Conservation (phyloP, 2,113 vertebrate species). For the Microtus montanus region DNA sequence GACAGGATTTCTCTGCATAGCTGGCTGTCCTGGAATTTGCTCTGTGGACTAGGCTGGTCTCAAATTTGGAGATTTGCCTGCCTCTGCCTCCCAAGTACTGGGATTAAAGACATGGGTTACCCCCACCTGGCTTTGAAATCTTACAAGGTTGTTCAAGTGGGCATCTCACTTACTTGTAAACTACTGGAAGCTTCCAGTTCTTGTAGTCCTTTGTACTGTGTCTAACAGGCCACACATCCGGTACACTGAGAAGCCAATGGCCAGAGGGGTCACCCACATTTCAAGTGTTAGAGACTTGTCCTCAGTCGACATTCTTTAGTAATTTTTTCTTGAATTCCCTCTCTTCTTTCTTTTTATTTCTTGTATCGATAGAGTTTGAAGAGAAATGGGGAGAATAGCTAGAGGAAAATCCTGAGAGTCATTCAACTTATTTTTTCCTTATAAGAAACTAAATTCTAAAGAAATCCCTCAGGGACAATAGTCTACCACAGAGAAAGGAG, state of each 20-base stretch:
- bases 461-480: background rate
- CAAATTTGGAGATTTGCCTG: background rate
- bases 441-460: constrained; percentile 53
- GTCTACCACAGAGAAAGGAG: constrained; percentile 67
- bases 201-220: background rate
- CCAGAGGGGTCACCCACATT: background rate
- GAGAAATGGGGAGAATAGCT: background rate
- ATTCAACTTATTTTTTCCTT: constrained; percentile 56
- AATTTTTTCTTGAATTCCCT: background rate
- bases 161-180: background rate
- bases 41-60: background rate
- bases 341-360: background rate
- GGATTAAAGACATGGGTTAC: background rate
- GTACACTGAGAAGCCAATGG: background rate
- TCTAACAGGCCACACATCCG: background rate
- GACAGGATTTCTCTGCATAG: background rate
- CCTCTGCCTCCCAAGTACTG: background rate
- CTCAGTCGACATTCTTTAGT: background rate
- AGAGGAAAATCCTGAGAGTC: background rate
- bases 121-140: background rate
- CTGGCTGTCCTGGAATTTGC: background rate
- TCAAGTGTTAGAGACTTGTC: background rate
- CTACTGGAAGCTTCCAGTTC: background rate
- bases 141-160: background rate
- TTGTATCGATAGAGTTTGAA: background rate